Evolutionary conservation across 2,113 vertebrate species (phyloP), one percentile per base, ranked within the genome.

Genomic region (Myrmecophaga tridactyla): DNA sequence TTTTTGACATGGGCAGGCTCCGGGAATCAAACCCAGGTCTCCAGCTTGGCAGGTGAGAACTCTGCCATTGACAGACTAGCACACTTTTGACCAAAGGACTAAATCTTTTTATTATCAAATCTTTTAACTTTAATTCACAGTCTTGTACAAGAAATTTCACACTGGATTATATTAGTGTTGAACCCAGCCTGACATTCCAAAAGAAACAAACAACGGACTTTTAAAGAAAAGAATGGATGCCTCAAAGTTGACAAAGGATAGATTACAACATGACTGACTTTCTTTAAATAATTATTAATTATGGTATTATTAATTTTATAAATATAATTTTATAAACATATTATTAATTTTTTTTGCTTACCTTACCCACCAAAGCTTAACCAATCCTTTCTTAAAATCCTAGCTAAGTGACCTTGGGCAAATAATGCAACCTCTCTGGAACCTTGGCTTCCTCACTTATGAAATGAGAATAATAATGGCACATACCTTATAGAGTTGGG

Each of bases 291-390:
- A 36, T 89, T 80, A 81, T 70, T 87, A 93, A 83, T 77, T 83
- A 77, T 72, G 39, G 20, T 43, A 60, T 53, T 94, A 92, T 73
- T 90, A 36, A 78, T 69, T 20, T 70, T 81, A 76, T 69, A 75
- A 90, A 86, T 25, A 95, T 39, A 27, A 14, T 78, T 84, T 88
- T 29, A 95, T n/a, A n/a, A n/a, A n/a, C n/a, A n/a, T n/a, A n/a
- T n/a, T n/a, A n/a, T n/a, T n/a, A n/a, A 91, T 86, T 78, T 53
- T 56, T 94, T 91, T 81, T 89, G 31, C 86, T 86, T 86, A 92
- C 77, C 63, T 83, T 87, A 81, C 10, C 56, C 10, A 83, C 21
- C 48, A 39, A 77, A 90, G 34, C 60, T 92, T 34, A 89, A 65
- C 13, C 36, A 76, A 58, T 72, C 9, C 31, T 88, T 90, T 6